Conservation (phyloP, 2,113 vertebrate species). For the Ctenodactylus gundi region DNA sequence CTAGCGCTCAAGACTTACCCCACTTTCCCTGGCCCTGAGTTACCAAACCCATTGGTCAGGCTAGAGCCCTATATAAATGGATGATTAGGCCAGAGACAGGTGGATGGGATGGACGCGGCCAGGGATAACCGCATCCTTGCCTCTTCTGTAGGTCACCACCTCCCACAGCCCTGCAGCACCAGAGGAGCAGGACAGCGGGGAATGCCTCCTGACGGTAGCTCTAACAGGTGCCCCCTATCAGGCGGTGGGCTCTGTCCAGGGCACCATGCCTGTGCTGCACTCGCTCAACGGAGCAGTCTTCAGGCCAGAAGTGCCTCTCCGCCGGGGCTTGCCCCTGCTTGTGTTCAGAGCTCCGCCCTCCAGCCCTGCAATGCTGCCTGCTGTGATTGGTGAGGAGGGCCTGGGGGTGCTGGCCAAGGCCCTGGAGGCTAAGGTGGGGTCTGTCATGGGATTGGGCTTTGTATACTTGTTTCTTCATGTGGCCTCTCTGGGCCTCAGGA, state of each 20-base stretch:
- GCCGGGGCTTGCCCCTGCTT: conserved; percentile 84
- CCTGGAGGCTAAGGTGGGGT: background rate
- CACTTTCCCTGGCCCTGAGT: background rate
- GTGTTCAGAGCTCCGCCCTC: conserved; percentile 86
- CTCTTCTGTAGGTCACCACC: conserved; percentile 71
- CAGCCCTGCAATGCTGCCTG: conserved; percentile 79
- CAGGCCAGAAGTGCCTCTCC: conserved; percentile 87
- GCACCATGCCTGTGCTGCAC: conserved; percentile 86
- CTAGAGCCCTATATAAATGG: accelerated
- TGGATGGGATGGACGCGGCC: accelerated
- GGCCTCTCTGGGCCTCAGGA: background rate
- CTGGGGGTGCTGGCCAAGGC: background rate
- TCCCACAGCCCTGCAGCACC: conserved; percentile 59
- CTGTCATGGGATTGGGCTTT: background rate
- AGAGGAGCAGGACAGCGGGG: background rate
- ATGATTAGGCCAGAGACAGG: accelerated
- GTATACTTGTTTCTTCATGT: background rate
- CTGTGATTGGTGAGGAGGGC: conserved; percentile 85
- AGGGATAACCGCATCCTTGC: accelerated
- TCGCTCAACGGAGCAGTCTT: conserved; percentile 88
- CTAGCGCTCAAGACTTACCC: background rate
- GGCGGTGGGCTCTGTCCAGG: conserved; percentile 86
- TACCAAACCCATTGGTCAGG: accelerated
- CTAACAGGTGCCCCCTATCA: conserved; percentile 80
- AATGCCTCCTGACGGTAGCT: conserved; percentile 74